Percentiles rank a stretch among this genome's conserved stretches.
Evolutionary conservation across 2,113 vertebrate species (phyloP).

Genomic region (Gila orcuttii): DNA sequence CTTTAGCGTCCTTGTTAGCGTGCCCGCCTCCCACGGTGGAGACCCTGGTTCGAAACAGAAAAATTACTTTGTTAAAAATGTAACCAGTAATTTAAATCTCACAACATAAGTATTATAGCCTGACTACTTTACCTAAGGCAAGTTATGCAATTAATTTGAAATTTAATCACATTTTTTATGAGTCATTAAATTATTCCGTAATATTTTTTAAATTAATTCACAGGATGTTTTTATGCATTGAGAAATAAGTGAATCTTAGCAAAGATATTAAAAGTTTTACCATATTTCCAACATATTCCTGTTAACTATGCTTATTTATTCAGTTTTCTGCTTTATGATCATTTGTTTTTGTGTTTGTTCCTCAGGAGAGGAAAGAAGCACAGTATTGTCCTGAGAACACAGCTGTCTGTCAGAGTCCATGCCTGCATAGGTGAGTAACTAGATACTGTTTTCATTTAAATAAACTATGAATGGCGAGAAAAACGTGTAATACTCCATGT

Average conservation of each 20-base stretch:
- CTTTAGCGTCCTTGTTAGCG: too few species aligned
- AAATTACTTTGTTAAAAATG: background rate
- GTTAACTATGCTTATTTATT: background rate
- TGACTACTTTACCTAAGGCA: background rate
- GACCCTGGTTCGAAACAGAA: accelerated
- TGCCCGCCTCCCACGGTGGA: too few species aligned
- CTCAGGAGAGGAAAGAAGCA: slow-evolving; percentile 93
- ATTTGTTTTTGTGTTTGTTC: slow-evolving; percentile 42
- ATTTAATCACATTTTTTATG: too few species aligned
- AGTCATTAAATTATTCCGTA: too few species aligned
- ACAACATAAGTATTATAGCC: background rate
- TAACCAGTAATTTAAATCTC: background rate
- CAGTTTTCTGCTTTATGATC: slow-evolving; percentile 4
- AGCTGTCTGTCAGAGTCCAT: slow-evolving; percentile 94
- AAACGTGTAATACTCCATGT: background rate
- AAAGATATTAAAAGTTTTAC: too few species aligned
- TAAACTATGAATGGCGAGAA: slow-evolving; percentile 8
- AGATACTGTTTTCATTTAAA: slow-evolving; percentile 21
- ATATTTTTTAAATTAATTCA: too few species aligned
- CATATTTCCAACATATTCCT: background rate
- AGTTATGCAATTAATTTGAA: background rate
- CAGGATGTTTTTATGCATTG: too few species aligned
- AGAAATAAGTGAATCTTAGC: too few species aligned
- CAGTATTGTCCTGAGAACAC: slow-evolving; percentile 91
- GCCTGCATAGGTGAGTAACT: slow-evolving; percentile 93